These are phyloP conservation scores for Galagoides demidoff DNA, from an alignment of 2,797 vertebrate genomes.

Conservation along the genomic window DNA sequence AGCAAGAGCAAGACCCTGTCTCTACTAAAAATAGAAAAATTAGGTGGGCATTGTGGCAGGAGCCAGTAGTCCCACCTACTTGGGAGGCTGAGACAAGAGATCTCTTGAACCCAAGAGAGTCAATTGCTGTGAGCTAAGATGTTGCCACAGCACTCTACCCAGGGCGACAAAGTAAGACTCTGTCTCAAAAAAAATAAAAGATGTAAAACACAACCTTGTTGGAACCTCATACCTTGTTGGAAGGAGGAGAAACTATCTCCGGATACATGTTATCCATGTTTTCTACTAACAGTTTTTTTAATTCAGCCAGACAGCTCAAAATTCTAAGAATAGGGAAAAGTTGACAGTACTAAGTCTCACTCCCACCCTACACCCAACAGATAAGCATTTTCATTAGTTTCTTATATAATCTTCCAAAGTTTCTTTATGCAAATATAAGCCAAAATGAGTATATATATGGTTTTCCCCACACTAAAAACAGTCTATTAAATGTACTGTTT, in stretches of 20 bases:
- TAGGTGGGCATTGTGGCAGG: too few relatives aligned
- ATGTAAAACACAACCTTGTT: too few relatives aligned
- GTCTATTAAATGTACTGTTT: background rate
- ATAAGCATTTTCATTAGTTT: conserved; percentile 23
- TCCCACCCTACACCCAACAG: background rate
- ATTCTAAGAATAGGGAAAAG: background rate
- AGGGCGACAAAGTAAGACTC: too few relatives aligned
- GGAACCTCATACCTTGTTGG: background rate
- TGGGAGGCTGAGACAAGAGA: too few relatives aligned
- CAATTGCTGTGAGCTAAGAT: too few relatives aligned
- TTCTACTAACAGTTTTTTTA: background rate
- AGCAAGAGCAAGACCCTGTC: too few relatives aligned
- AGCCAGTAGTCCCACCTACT: too few relatives aligned
- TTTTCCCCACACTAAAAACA: background rate
- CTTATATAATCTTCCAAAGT: background rate
- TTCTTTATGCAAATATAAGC: conserved; percentile 40
- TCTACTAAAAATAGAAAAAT: too few relatives aligned
- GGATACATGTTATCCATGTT: background rate
- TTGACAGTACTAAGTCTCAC: background rate
- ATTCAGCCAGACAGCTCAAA: background rate
- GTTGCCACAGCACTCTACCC: too few relatives aligned
- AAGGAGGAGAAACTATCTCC: background rate
- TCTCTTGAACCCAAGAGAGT: too few relatives aligned
- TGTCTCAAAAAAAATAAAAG: too few relatives aligned
- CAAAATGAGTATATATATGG: background rate